A percentile compares a stretch with the other conserved stretches of the same genome.
Conservation (phyloP, 2,888 invertebrate genomes). For the Hoplodrina blanda region DNA sequence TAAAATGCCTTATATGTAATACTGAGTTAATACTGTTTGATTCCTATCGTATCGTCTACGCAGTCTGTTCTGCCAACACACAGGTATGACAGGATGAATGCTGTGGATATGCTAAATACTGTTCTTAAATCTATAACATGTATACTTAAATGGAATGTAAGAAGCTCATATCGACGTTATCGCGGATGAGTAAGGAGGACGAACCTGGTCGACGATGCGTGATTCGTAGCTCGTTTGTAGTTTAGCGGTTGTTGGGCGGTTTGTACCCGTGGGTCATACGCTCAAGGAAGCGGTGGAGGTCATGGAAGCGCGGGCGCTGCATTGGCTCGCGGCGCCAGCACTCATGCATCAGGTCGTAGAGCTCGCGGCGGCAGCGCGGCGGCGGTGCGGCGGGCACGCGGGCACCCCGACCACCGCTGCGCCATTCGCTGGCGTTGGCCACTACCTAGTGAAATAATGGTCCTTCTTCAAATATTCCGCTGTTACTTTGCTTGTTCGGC, state of each 20-base stretch:
- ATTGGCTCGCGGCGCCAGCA: slow-evolving; percentile 96
- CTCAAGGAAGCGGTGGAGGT: slow-evolving; percentile 96
- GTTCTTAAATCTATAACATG: slow-evolving; percentile 56
- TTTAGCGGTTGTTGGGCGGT: slow-evolving; percentile 82
- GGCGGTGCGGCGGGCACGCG: slow-evolving; percentile 91
- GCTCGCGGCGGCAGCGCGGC: slow-evolving; percentile 95
- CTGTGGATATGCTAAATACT: slow-evolving; percentile 51
- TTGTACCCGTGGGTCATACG: slow-evolving; percentile 93
- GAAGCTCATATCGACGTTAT: slow-evolving; percentile 63
- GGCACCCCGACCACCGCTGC: slow-evolving; percentile 83
- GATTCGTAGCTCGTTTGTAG: slow-evolving; percentile 3
- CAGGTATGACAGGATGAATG: slow-evolving; percentile 48
- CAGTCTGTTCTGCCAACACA: slow-evolving; percentile 63
- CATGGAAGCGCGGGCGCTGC: slow-evolving; percentile 96
- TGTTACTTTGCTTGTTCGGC: neutral
- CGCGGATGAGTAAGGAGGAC: slow-evolving; percentile 58
- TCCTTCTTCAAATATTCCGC: neutral
- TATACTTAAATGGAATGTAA: slow-evolving; percentile 53
- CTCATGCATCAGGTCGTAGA: slow-evolving; percentile 97
- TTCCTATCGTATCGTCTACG: slow-evolving; percentile 65
- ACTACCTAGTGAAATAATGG: slow-evolving; percentile 90
- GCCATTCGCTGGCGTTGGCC: slow-evolving; percentile 92
- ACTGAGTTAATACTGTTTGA: slow-evolving; percentile 78
- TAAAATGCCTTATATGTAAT: slow-evolving; percentile 65
- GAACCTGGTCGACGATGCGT: slow-evolving; percentile 53